These are phyloP conservation scores for Polydrusus tereticollis DNA, from an alignment of 2,888 invertebrate genomes.

Conservation along the genomic window DNA sequence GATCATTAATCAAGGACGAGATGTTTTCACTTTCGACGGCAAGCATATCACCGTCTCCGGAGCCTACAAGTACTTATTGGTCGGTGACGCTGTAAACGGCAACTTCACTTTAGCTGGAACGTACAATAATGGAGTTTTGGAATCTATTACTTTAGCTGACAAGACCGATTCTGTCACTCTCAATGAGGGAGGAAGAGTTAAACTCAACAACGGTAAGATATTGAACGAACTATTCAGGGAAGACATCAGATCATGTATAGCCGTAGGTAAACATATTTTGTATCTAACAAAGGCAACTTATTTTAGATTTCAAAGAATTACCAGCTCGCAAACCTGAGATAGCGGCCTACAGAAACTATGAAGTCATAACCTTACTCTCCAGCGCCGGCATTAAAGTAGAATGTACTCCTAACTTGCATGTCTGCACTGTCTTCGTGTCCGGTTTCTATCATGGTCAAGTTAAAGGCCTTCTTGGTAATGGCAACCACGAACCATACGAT, in stretches of 20 bases:
- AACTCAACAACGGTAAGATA: conserved; percentile 70
- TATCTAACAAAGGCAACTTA: no score
- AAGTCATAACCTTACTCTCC: conserved; percentile 73
- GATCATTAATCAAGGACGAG: conserved; percentile 80
- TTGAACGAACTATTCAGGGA: neutral
- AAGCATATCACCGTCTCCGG: conserved; percentile 85
- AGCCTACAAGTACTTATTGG: conserved; percentile 87
- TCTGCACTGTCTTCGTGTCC: conserved; percentile 79
- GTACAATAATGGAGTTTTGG: conserved; percentile 77
- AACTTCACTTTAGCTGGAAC: conserved; percentile 87
- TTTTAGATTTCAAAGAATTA: conserved; percentile 53
- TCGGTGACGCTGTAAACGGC: conserved; percentile 86
- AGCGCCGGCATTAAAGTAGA: conserved; percentile 74
- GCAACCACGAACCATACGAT: conserved; percentile 89
- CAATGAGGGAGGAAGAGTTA: conserved; percentile 71
- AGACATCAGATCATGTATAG: no score
- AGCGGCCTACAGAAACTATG: conserved; percentile 73
- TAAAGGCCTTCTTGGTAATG: conserved; percentile 89
- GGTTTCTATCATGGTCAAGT: conserved; percentile 91
- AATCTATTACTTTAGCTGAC: conserved; percentile 78
- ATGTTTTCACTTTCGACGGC: conserved; percentile 91
- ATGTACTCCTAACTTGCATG: conserved; percentile 75
- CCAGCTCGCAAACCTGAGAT: conserved; percentile 78
- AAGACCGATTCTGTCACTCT: conserved; percentile 72
- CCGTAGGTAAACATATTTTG: no score